phyloP scores from a whole-genome alignment of 1,140 invertebrate genomes.

The Drosophila navojoa region DNA sequence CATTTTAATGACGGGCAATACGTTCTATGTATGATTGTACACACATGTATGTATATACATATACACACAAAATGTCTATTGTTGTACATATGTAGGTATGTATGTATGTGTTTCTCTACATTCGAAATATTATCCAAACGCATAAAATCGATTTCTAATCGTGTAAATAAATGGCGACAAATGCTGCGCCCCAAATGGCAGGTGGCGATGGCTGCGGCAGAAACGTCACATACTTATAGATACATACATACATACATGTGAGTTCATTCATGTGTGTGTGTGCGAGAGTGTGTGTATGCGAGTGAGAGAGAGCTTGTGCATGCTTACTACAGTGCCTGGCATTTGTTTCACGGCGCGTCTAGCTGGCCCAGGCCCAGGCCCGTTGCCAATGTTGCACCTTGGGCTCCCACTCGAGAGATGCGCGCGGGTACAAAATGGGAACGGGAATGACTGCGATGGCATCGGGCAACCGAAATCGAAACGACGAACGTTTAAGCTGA shows the following conservation, averaged over 20 bases:
- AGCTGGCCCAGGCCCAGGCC: constrained; percentile 10
- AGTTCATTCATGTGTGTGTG: constrained; percentile 4
- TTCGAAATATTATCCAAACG: constrained; percentile 75
- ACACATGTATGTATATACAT: background rate
- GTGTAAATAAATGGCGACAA: constrained; percentile 81
- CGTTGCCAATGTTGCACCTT: constrained; percentile 69
- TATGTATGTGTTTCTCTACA: constrained; percentile 46
- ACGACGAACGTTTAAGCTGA: constrained; percentile 30
- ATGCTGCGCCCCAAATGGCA: constrained; percentile 58
- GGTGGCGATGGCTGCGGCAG: constrained; percentile 31
- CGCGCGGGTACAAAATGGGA: constrained; percentile 47
- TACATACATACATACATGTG: constrained; percentile 5
- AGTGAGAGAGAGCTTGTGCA: constrained; percentile 6
- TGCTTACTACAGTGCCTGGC: constrained; percentile 7
- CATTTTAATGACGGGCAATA: constrained; percentile 70
- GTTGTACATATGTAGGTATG: constrained; percentile 7
- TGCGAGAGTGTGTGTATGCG: constrained; percentile 15
- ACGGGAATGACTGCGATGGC: constrained; percentile 24
- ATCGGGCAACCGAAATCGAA: constrained; percentile 57
- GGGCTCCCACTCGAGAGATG: constrained; percentile 51
- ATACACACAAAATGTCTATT: constrained; percentile 12
- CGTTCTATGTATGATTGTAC: background rate
- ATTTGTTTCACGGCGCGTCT: constrained; percentile 47
- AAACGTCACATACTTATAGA: constrained; percentile 10
- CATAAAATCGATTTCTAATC: constrained; percentile 81